phyloP scores from a whole-genome alignment of 2,113 vertebrate species.

The Seriola dumerili region DNA sequence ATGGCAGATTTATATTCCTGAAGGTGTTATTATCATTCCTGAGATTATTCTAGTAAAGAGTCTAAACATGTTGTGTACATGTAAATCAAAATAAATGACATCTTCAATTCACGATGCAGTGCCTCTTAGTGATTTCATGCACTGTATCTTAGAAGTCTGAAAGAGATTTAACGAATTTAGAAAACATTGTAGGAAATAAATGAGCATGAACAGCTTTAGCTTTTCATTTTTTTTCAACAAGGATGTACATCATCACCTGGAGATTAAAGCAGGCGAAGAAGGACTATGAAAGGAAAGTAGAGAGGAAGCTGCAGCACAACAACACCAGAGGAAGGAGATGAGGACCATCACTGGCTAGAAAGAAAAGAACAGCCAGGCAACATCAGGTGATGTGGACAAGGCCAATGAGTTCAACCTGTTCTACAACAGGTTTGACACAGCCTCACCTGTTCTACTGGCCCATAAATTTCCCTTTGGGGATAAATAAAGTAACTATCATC shows the following conservation, averaged over 20 bases:
- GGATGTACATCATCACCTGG: not conserved
- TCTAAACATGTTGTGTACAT: conserved; percentile 8
- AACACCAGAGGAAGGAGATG: too few species aligned
- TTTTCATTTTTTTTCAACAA: not conserved
- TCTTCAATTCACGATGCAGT: conserved; percentile 20
- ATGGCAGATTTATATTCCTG: conserved; percentile 53
- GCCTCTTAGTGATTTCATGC: not conserved
- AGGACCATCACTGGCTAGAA: too few species aligned
- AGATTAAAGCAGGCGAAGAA: too few species aligned
- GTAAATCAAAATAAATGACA: conserved; percentile 52
- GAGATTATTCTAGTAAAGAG: conserved; percentile 38
- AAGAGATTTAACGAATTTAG: not conserved
- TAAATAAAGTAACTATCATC: too few species aligned
- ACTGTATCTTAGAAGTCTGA: not conserved
- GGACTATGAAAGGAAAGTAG: too few species aligned
- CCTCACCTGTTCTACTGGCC: too few species aligned
- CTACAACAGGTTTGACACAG: too few species aligned
- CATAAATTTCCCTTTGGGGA: too few species aligned
- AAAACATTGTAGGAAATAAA: not conserved
- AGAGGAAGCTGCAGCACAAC: too few species aligned
- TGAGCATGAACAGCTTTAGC: not conserved
- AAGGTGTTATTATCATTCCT: conserved; percentile 60
- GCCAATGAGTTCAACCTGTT: too few species aligned
- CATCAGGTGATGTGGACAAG: too few species aligned
- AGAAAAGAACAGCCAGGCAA: too few species aligned